A percentile compares a stretch with the other conserved stretches of the same genome.
Evolutionary conservation across 2,113 vertebrate species (phyloP).

Genomic region (Trematomus loennbergii): DNA sequence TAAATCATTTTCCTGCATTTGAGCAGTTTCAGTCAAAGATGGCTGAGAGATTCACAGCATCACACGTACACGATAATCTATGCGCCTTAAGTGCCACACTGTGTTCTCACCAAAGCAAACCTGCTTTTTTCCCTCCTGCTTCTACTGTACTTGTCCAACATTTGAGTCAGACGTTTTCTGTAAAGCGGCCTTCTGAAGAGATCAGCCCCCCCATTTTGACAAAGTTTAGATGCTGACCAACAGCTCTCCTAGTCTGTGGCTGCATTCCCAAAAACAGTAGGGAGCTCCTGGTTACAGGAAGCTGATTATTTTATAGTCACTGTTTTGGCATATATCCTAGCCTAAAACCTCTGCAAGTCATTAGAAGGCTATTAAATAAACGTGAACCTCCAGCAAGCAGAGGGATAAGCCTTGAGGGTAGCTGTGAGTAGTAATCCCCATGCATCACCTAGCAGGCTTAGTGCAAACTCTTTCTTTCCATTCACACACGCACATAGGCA

Average conservation of each 20-base stretch:
- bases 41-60: constrained; percentile 53
- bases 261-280: constrained; percentile 63
- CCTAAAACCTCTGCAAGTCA: constrained; percentile 78
- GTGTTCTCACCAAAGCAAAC: constrained; percentile 41
- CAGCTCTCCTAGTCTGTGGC: constrained; percentile 38
- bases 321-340: constrained; percentile 72
- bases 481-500: constrained; percentile 22
- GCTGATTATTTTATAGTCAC: constrained; percentile 79
- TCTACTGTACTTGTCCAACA: constrained; percentile 29
- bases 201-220: constrained; percentile 24
- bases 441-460: constrained; percentile 80
- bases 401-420: constrained; percentile 75
- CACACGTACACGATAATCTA: constrained; percentile 48
- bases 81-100: constrained; percentile 36
- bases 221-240: constrained; percentile 59
- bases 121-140: constrained; percentile 17
- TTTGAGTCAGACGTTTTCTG: constrained; percentile 43
- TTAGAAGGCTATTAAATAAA: constrained; percentile 78
- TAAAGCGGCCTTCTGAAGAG: constrained; percentile 19
- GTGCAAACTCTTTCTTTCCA: constrained; percentile 59
- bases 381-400: constrained; percentile 75
- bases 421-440: constrained; percentile 74
- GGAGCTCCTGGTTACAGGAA: constrained; percentile 69
- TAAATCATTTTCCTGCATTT: constrained; percentile 15
- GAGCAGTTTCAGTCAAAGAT: constrained; percentile 28